Evolutionary conservation across 2,113 vertebrate genomes (phyloP).

Genomic region (Promerops cafer): DNA sequence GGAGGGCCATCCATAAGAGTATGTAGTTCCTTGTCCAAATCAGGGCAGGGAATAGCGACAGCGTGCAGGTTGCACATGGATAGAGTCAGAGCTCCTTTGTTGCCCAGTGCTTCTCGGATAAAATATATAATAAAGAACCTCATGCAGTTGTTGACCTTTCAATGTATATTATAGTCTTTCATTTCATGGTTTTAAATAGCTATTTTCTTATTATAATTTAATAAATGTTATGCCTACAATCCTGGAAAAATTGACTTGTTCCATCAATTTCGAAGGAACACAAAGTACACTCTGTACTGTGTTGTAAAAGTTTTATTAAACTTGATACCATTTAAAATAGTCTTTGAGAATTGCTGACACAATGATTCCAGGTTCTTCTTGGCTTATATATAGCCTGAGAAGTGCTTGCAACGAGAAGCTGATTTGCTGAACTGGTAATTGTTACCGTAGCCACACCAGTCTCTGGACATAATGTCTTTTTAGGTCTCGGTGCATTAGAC

Average conservation of each 20-base stretch:
- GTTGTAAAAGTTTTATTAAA: conserved; percentile 62
- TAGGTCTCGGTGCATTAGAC: neutral
- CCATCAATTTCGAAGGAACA: conserved; percentile 54
- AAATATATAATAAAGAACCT: conserved; percentile 1
- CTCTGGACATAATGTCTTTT: neutral
- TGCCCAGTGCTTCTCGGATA: neutral
- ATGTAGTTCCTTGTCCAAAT: neutral
- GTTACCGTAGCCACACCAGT: neutral
- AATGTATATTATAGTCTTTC: conserved; percentile 19
- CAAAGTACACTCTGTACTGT: conserved; percentile 13
- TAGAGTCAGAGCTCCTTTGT: neutral
- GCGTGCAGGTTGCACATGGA: neutral
- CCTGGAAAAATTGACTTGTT: conserved; percentile 58
- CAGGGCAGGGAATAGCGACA: neutral
- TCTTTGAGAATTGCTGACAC: conserved; percentile 55
- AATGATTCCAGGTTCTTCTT: conserved; percentile 20
- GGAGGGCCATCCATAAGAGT: neutral
- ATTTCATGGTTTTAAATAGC: conserved; percentile 53
- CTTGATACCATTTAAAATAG: conserved; percentile 56
- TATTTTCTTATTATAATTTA: conserved; percentile 59
- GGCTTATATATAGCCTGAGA: neutral
- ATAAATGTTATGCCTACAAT: conserved; percentile 53
- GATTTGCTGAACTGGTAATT: conserved; percentile 45
- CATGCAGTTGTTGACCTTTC: conserved; percentile 42
- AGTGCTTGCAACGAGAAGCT: neutral